A percentile compares a stretch with the other conserved stretches of the same genome.
Evolutionary conservation across 2,888 invertebrate species (phyloP).

Genomic region (Dolichopus griseipennis): DNA sequence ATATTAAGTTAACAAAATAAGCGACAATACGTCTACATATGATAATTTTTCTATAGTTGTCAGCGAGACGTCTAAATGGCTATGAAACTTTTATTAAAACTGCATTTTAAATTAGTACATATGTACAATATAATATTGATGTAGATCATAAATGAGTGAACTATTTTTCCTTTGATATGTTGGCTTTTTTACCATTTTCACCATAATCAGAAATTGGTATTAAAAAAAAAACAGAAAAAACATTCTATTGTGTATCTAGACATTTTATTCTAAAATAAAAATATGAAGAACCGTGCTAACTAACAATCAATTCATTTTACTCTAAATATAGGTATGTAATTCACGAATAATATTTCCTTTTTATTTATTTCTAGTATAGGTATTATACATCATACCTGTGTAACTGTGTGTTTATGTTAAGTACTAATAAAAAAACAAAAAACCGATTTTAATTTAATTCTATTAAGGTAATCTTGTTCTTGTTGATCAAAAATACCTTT

Average conservation of each 20-base stretch:
- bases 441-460: not conserved
- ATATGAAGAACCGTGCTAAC: not conserved
- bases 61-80: not conserved
- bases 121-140: not conserved
- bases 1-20: too few relatives aligned
- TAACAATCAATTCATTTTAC: not conserved
- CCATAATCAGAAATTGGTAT: not conserved
- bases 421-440: not conserved
- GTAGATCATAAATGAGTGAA: not conserved
- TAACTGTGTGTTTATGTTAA: not conserved
- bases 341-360: not conserved
- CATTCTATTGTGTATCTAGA: not conserved
- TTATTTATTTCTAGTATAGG: not conserved
- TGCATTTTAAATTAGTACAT: not conserved
- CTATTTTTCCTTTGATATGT: not conserved
- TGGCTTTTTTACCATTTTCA: not conserved
- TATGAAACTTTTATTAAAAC: not conserved
- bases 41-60: not conserved
- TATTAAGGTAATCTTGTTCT: constrained; percentile 6
- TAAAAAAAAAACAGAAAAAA: too few relatives aligned
- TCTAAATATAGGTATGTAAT: not conserved
- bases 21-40: too few relatives aligned
- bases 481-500: not conserved
- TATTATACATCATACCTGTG: not conserved
- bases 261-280: not conserved